phyloP scores from a whole-genome alignment of 2,113 vertebrate genomes.

The Hepsetus odoe region DNA sequence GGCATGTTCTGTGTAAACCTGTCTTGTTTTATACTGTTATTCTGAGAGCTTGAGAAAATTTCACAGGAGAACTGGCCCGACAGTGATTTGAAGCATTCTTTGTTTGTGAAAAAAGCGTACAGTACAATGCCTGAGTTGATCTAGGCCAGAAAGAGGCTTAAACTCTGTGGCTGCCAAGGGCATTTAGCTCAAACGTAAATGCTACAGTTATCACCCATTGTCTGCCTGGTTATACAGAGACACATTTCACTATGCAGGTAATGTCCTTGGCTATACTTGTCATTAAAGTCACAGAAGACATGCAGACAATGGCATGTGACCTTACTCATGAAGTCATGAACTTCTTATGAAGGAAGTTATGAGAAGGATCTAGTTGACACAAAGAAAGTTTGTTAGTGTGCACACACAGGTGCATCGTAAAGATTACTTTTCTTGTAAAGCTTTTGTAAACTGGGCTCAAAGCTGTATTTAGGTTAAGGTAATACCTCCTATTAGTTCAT shows the following conservation, averaged over 20 bases:
- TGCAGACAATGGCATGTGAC: background rate
- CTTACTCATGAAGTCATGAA: background rate
- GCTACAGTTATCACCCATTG: conserved; percentile 47
- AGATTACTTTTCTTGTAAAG: too few species aligned
- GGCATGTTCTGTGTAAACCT: conserved; percentile 9
- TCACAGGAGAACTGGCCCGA: conserved; percentile 23
- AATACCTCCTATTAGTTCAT: too few species aligned
- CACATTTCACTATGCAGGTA: background rate
- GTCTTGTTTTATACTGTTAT: background rate
- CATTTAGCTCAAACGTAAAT: conserved; percentile 67
- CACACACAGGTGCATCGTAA: too few species aligned
- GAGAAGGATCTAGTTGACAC: background rate
- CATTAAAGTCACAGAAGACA: conserved; percentile 24
- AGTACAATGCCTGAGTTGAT: conserved; percentile 47
- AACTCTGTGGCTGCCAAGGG: conserved; percentile 58
- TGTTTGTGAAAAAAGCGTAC: conserved; percentile 55
- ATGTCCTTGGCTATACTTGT: background rate
- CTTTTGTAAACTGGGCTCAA: too few species aligned
- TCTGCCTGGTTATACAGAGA: conserved; percentile 16
- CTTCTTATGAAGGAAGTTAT: background rate
- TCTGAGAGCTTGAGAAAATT: conserved; percentile 20
- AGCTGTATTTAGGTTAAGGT: too few species aligned
- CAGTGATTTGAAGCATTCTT: conserved; percentile 41
- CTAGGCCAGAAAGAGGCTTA: conserved; percentile 70
- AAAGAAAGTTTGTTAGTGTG: background rate